Conservation (phyloP, 2,888 invertebrate genomes). For the Pinctada fucata region DNA sequence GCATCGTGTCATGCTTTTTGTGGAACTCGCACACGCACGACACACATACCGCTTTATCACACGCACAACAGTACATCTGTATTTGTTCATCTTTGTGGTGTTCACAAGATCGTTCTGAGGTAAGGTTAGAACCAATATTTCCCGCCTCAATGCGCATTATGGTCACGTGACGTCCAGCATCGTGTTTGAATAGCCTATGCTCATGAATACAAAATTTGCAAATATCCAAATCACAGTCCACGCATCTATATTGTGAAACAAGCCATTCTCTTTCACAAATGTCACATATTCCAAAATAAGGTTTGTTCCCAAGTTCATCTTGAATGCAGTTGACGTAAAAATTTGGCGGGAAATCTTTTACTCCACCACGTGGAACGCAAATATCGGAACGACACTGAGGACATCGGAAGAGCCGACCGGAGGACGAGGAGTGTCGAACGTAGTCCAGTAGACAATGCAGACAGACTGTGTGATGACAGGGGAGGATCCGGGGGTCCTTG, state of each 20-base stretch:
- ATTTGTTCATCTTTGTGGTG: conserved; percentile 59
- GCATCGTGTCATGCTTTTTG: conserved; percentile 61
- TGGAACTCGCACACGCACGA: conserved; percentile 63
- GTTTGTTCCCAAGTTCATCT: conserved; percentile 64
- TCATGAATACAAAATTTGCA: conserved; percentile 69
- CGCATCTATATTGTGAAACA: conserved; percentile 66
- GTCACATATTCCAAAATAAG: conserved; percentile 64
- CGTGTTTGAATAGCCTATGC: conserved; percentile 63
- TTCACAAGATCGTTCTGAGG: conserved; percentile 55
- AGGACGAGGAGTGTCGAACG: conserved; percentile 58
- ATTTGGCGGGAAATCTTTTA: conserved; percentile 67
- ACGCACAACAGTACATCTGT: conserved; percentile 66
- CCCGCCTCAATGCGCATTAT: conserved; percentile 66
- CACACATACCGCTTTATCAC: conserved; percentile 61
- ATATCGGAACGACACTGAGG: conserved; percentile 62
- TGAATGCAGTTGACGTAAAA: conserved; percentile 69
- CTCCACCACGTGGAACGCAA: conserved; percentile 64
- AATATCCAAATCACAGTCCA: conserved; percentile 68
- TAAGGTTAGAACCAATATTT: conserved; percentile 45
- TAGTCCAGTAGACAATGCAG: conserved; percentile 63
- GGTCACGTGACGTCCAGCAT: conserved; percentile 50
- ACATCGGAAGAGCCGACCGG: conserved; percentile 64
- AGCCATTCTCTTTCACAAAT: conserved; percentile 64
- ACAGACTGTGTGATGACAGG: conserved; percentile 69
- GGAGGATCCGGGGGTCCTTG: conserved; percentile 67